Conservation (phyloP, 2,113 vertebrate species). For the Aspidoscelis tigris region DNA sequence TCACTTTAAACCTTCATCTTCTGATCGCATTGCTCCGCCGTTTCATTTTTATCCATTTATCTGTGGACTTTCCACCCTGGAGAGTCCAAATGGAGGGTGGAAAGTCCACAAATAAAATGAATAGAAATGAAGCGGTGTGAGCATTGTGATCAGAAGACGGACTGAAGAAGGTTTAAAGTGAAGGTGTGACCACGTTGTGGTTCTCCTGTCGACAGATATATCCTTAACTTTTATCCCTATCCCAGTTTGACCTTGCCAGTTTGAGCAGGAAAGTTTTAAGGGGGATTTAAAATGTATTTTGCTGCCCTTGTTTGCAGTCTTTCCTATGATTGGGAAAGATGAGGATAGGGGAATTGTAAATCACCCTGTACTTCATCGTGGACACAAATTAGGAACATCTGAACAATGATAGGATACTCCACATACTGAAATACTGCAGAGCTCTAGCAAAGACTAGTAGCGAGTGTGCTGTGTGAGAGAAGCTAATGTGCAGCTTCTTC, state of each 20-base stretch:
- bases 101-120: too few relatives aligned
- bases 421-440: neutral
- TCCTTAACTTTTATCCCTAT: neutral
- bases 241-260: neutral
- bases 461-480: accelerated
- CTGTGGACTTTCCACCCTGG: too few relatives aligned
- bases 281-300: neutral
- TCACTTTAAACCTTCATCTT: too few relatives aligned
- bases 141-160: too few relatives aligned
- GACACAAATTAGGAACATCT: neutral
- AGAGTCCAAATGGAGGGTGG: too few relatives aligned
- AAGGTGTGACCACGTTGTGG: too few relatives aligned
- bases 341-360: neutral
- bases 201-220: too few relatives aligned
- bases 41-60: too few relatives aligned
- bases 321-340: neutral
- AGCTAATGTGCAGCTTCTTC: neutral
- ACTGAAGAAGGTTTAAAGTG: too few relatives aligned
- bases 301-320: neutral
- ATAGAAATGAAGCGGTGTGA: too few relatives aligned
- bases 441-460: neutral
- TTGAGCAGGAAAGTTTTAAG: neutral
- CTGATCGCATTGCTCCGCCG: too few relatives aligned
- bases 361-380: neutral
- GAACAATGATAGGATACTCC: neutral